Evolutionary conservation across 1,140 invertebrate genomes (phyloP).

Genomic region (Tigriopus japonicus): DNA sequence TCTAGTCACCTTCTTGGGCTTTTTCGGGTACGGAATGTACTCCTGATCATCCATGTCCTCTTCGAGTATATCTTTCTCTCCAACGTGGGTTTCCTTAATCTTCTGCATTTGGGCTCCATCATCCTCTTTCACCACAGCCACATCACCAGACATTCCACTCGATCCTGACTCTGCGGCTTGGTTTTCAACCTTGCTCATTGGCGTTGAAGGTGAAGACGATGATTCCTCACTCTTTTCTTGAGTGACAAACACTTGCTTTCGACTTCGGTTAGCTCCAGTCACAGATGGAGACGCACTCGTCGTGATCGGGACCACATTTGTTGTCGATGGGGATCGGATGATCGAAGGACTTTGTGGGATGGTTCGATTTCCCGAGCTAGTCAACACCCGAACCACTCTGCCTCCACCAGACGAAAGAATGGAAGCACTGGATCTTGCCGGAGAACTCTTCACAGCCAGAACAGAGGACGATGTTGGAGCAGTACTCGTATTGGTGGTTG

Average conservation of each 20-base stretch:
- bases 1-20: background rate
- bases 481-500: background rate
- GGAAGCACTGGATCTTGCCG: background rate
- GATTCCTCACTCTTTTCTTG: background rate
- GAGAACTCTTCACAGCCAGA: background rate
- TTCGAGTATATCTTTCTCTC: conserved; percentile 1
- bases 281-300: no score
- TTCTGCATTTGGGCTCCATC: background rate
- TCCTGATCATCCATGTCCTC: conserved; percentile 5
- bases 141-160: no score
- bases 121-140: background rate
- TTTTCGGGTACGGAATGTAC: conserved; percentile 4
- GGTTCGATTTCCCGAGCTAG: no score
- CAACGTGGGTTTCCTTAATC: no score
- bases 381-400: no score
- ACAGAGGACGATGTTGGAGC: background rate
- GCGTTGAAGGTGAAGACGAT: background rate
- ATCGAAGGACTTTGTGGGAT: no score
- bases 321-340: no score
- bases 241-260: conserved; percentile 8
- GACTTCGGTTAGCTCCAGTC: background rate
- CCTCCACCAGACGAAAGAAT: no score
- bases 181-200: no score
- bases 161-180: no score
- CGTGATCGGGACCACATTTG: no score